Conservation (phyloP, 2,888 invertebrate species). For the Apodemia hepburni region DNA sequence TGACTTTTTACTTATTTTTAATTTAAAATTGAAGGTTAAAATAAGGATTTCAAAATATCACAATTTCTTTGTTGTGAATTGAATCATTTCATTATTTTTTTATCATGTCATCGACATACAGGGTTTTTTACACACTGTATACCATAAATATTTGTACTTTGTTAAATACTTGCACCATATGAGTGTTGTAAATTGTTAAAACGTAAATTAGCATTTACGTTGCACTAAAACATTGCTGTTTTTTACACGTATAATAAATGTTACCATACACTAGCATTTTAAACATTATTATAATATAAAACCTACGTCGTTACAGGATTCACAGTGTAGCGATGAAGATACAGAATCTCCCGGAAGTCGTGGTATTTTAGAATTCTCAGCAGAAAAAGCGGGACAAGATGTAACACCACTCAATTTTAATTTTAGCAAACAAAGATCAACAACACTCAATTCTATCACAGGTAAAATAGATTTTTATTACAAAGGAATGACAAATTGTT, state of each 20-base stretch:
- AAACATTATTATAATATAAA: neutral
- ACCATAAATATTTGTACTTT: neutral
- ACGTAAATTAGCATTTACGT: constrained; percentile 2
- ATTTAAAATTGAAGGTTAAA: too few relatives aligned
- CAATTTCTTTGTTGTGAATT: too few relatives aligned
- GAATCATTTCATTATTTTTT: too few relatives aligned
- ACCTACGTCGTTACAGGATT: constrained; percentile 50
- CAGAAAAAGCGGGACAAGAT: constrained; percentile 92
- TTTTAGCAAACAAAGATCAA: constrained; percentile 85
- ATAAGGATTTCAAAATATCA: too few relatives aligned
- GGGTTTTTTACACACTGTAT: too few relatives aligned
- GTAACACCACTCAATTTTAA: constrained; percentile 92
- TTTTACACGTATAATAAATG: neutral
- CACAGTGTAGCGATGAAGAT: constrained; percentile 73
- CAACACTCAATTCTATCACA: constrained; percentile 87
- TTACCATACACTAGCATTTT: neutral
- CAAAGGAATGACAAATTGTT: constrained; percentile 15
- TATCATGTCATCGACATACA: too few relatives aligned
- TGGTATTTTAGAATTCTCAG: constrained; percentile 90
- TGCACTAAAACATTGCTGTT: neutral
- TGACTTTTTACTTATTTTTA: too few relatives aligned
- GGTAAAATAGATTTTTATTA: constrained; percentile 59
- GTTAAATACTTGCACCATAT: neutral
- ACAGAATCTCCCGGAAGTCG: constrained; percentile 80
- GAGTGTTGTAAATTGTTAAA: neutral